These are phyloP conservation scores for Tapirus indicus DNA, from an alignment of 2,797 vertebrate genomes.

Conservation along the genomic window DNA sequence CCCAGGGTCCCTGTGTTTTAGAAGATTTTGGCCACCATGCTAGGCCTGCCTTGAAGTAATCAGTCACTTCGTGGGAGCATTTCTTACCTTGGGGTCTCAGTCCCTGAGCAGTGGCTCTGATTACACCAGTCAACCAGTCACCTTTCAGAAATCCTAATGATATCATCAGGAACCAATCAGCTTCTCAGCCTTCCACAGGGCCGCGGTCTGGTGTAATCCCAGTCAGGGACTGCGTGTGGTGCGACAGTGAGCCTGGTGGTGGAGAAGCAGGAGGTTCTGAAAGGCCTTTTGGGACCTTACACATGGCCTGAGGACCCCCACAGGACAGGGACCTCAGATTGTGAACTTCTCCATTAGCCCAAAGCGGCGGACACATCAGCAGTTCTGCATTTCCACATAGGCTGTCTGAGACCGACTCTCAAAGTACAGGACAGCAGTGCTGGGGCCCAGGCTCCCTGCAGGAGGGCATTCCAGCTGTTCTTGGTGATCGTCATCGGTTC, in stretches of 20 bases:
- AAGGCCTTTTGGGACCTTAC: not conserved
- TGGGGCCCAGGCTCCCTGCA: not conserved
- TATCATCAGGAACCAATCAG: conserved; percentile 36
- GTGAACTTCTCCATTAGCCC: not conserved
- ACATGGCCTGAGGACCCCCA: not conserved
- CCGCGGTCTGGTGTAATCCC: not conserved
- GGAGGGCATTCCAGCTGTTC: not conserved
- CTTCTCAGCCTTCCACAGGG: not conserved
- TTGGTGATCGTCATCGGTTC: fast-evolving
- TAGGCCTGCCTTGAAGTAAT: not conserved
- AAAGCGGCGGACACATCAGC: not conserved
- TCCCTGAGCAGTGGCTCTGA: not conserved
- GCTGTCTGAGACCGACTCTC: not conserved
- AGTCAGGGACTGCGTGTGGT: not conserved
- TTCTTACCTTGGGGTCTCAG: not conserved
- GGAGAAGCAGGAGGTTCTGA: not conserved
- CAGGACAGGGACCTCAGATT: not conserved
- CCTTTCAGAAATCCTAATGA: not conserved
- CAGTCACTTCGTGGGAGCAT: not conserved
- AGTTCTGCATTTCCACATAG: fast-evolving
- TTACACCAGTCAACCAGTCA: not conserved
- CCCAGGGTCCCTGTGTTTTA: not conserved
- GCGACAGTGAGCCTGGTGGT: not conserved
- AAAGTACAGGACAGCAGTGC: no score
- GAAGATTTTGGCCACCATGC: not conserved